Conservation (phyloP, 2,113 vertebrate genomes). For the Arvicanthis niloticus region DNA sequence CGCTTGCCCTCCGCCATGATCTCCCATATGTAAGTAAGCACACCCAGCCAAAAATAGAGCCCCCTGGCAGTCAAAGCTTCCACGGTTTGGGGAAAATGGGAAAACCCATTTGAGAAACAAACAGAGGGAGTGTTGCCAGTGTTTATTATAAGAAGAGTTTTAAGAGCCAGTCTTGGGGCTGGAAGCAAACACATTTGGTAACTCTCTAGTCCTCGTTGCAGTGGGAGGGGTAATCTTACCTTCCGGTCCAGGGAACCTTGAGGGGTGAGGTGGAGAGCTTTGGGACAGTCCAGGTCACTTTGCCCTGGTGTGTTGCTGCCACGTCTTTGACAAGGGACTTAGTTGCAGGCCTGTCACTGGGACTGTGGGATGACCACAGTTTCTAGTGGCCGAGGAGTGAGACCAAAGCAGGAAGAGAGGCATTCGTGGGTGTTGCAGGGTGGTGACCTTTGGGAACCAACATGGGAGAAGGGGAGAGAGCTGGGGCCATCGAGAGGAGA, state of each 20-base stretch:
- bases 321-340: not conserved
- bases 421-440: not conserved
- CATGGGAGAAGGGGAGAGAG: not conserved
- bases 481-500: not conserved
- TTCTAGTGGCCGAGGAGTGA: slow-evolving; percentile 6
- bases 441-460: not conserved
- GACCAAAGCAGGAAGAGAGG: not conserved
- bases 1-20: slow-evolving; percentile 6
- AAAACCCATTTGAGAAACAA: slow-evolving; percentile 65
- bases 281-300: not conserved
- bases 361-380: not conserved
- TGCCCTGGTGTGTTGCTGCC: not conserved
- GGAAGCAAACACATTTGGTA: slow-evolving; percentile 46
- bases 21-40: slow-evolving; percentile 73
- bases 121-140: slow-evolving; percentile 57
- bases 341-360: slow-evolving; percentile 5
- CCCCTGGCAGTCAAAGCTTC: slow-evolving; percentile 52
- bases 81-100: slow-evolving; percentile 55
- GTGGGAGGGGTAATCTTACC: not conserved
- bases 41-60: slow-evolving; percentile 63
- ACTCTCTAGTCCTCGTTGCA: slow-evolving; percentile 11
- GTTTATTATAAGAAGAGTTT: slow-evolving; percentile 58
- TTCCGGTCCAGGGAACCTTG: not conserved
- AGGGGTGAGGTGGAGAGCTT: not conserved
- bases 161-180: slow-evolving; percentile 40